Base-by-base conservation (phyloP, 2,888 invertebrate genomes). In the Tiliacea aurago region DNA sequence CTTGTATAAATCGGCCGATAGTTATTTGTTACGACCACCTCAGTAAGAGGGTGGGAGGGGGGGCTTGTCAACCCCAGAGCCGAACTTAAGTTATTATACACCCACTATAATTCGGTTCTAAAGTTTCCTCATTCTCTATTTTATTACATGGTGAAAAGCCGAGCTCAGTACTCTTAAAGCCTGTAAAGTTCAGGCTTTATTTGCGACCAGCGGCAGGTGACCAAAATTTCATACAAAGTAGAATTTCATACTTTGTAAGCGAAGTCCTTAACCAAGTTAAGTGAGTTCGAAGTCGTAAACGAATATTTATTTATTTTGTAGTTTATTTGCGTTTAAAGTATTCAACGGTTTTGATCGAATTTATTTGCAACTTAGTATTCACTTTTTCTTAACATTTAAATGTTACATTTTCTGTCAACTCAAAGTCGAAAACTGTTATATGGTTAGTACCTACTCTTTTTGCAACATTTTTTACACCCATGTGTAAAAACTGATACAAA, bases 121-220 rank as follows among this genome's bases (percentile, higher is more conserved):
- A 63, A 80, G 55, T 82, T 65, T 61, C 67, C 67, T 70, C 55
- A 78, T 77, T 69, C 66, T 62, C 47, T 61, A 78, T 78, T 78
- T 83, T 83, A 78, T 78, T 67, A 67, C 62, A 62, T 37, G 33
- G 67, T 59, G 73, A 67, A 73, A 83, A 73, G 66, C 70, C 47
- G 61, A 47, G 79, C 68, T 83, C 65, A 78, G 80, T 79, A 55
- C 51, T 71, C 53, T 70, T 67, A 70, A 55, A 65, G 70, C 65
- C 78, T 82, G 80, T 83, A 78, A 78, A 81, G 56, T 73, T 66
- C 56, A 58, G 58, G 65, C 59, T 83, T 70, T 81, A 78, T 83
- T 69, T 53, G 41, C 43, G 49, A 37, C 66, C 55, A 53, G 28
- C 49, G 77, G 53, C 23, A 56, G 45, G 45, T 56, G 59, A 62